Evolutionary conservation across 2,888 invertebrate genomes (phyloP).

Genomic region (Caenorhabditis drosophilae): DNA sequence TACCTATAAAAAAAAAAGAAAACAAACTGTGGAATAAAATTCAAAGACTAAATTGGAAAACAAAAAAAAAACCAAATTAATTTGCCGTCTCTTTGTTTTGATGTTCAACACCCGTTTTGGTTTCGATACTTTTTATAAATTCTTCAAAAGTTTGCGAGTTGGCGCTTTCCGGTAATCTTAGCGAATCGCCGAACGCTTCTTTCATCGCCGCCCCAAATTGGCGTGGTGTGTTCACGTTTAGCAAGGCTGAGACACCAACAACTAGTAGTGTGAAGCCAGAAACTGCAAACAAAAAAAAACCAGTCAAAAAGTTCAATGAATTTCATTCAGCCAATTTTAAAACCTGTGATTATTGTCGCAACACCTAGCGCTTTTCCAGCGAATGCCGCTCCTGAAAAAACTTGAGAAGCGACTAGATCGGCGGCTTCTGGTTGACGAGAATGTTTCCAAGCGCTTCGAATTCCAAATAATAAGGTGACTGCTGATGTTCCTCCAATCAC

Average conservation of each 20-base stretch:
- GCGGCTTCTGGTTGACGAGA: constrained; percentile 50
- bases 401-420: constrained; percentile 44
- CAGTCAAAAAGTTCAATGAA: too few species aligned
- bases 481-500: constrained; percentile 51
- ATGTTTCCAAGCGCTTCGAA: constrained; percentile 53
- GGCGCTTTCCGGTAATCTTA: constrained; percentile 44
- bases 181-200: constrained; percentile 46
- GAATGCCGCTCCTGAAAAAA: constrained; percentile 61
- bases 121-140: constrained; percentile 44
- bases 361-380: constrained; percentile 62
- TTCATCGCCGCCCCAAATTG: constrained; percentile 64
- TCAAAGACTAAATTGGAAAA: background rate
- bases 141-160: constrained; percentile 55
- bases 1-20: too few species aligned
- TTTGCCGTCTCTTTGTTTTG: background rate
- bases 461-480: constrained; percentile 37
- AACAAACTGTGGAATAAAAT: background rate
- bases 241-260: constrained; percentile 58
- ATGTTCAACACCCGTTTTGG: constrained; percentile 28
- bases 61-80: constrained; percentile 1
- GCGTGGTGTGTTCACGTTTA: constrained; percentile 63
- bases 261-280: constrained; percentile 63
- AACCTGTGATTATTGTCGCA: constrained; percentile 61
- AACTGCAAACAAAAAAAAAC: constrained; percentile 35
- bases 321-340: background rate